Conservation (phyloP, 2,888 invertebrate species). For the Hyposoter dolosus region DNA sequence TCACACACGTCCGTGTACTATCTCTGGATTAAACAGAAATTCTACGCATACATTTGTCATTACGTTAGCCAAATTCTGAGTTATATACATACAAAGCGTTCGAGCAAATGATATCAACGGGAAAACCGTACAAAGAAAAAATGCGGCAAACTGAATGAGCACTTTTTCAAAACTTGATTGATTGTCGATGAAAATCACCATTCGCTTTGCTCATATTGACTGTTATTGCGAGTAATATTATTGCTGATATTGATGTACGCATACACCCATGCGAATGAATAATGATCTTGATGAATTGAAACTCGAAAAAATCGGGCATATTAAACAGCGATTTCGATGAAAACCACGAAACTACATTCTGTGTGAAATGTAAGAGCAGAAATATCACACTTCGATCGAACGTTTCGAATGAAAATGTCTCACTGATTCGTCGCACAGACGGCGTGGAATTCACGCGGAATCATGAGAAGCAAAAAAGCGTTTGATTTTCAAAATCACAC, state of each 20-base stretch:
- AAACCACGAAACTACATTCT: neutral
- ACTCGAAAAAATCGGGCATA: neutral
- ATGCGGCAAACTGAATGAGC: neutral
- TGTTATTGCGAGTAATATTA: neutral
- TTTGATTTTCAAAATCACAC: neutral
- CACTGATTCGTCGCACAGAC: neutral
- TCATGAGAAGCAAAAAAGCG: neutral
- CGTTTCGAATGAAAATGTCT: neutral
- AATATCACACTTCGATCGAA: neutral
- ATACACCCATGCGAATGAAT: neutral
- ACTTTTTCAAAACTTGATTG: neutral
- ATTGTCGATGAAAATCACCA: conserved; percentile 18
- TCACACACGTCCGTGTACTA: conserved; percentile 12
- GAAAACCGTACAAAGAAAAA: conserved; percentile 1
- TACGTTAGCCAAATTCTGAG: neutral
- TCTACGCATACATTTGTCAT: conserved; percentile 32
- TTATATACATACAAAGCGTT: conserved; percentile 9
- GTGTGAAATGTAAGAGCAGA: neutral
- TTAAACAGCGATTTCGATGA: neutral
- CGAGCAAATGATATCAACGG: conserved; percentile 22
- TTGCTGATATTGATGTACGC: neutral
- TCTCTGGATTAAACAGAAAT: conserved; percentile 22
- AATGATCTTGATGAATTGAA: neutral
- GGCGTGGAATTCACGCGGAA: neutral
- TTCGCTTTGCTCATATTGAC: neutral